Conservation (phyloP, 2,113 vertebrate species). For the Rhabdomys dilectus region DNA sequence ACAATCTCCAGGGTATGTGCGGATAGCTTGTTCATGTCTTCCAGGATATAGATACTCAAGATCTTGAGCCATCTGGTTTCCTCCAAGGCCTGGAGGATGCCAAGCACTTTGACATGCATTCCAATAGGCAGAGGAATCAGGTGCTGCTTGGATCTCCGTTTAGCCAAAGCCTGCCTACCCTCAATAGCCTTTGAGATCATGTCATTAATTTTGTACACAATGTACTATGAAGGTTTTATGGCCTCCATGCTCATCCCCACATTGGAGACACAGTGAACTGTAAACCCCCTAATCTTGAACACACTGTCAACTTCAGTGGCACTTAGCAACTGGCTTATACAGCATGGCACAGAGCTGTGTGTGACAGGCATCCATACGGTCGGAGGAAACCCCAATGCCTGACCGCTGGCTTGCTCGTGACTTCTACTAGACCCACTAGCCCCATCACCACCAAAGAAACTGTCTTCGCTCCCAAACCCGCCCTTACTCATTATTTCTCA, state of each 20-base stretch:
- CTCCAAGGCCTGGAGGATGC: neutral
- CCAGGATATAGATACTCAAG: slow-evolving; percentile 82
- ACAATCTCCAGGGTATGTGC: slow-evolving; percentile 92
- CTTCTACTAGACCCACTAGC: neutral
- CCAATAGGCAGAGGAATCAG: neutral
- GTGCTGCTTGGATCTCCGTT: neutral
- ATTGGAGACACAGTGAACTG: neutral
- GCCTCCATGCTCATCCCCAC: neutral
- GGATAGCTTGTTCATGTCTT: slow-evolving; percentile 92
- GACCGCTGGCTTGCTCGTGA: neutral
- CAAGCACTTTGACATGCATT: slow-evolving; percentile 39
- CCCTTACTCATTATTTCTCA: neutral
- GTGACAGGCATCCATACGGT: rapidly evolving
- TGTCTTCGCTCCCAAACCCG: neutral
- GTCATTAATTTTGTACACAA: slow-evolving; percentile 37
- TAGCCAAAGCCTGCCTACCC: neutral
- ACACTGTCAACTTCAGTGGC: neutral
- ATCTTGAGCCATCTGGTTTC: neutral
- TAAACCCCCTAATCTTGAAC: neutral
- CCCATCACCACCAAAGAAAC: neutral
- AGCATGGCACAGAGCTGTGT: neutral
- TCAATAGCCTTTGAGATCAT: neutral
- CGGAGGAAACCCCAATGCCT: neutral
- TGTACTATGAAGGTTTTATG: neutral
- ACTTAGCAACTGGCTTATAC: neutral